Percentiles rank a stretch among this genome's conserved stretches.
Evolutionary conservation across 2,797 vertebrate genomes (phyloP).

Genomic region (Cyclopterus lumpus): DNA sequence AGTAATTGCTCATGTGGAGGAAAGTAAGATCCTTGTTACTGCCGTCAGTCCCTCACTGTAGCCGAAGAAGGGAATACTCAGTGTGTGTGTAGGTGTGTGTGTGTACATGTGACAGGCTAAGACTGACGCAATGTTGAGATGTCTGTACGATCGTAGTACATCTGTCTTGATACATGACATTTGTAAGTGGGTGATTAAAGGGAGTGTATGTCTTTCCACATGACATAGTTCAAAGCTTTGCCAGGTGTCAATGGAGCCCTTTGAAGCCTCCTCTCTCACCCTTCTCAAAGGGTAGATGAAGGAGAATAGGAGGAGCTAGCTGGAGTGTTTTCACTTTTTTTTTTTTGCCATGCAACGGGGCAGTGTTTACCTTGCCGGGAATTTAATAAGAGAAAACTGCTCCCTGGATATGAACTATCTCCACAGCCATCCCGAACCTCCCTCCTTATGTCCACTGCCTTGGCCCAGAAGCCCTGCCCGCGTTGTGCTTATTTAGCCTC

Average conservation of each 20-base stretch:
- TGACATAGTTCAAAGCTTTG: conserved; percentile 74
- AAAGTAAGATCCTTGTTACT: conserved; percentile 32
- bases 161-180: conserved; percentile 61
- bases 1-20: conserved; percentile 45
- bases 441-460: conserved; percentile 20
- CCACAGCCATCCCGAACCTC: conserved; percentile 13
- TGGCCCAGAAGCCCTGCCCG: conserved; percentile 24
- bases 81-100: not conserved
- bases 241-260: conserved; percentile 66
- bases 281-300: conserved; percentile 54
- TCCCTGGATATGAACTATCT: conserved; percentile 48
- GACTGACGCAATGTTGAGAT: conserved; percentile 35
- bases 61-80: conserved; percentile 12
- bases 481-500: conserved; percentile 43
- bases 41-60: conserved; percentile 18
- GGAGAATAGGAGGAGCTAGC: conserved; percentile 40
- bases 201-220: conserved; percentile 54
- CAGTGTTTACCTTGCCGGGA: conserved; percentile 46
- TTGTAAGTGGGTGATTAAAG: conserved; percentile 68
- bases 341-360: conserved; percentile 30
- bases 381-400: conserved; percentile 46
- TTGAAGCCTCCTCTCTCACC: conserved; percentile 70
- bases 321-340: conserved; percentile 41
- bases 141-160: conserved; percentile 33
- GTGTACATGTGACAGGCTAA: conserved; percentile 18